Conservation (phyloP, 1,140 invertebrate species). For the Drosophila tristis region DNA sequence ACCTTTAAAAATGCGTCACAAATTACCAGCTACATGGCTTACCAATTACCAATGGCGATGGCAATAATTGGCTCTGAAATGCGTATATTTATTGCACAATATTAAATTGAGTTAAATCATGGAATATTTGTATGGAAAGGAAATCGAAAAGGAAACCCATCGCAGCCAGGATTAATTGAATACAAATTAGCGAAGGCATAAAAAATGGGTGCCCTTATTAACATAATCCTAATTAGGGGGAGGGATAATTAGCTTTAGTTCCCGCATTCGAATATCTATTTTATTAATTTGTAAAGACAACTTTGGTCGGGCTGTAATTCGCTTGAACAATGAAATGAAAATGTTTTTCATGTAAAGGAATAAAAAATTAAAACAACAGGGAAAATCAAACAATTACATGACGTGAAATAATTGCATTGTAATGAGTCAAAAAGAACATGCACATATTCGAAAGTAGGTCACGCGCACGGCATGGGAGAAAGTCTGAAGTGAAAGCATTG, state of each 20-base stretch:
- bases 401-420: slow-evolving; percentile 15
- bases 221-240: slow-evolving; percentile 29
- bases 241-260: background rate
- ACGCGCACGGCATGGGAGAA: too few relatives aligned
- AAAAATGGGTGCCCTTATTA: slow-evolving; percentile 11
- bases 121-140: slow-evolving; percentile 8
- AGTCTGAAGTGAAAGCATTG: too few relatives aligned
- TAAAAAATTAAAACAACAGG: too few relatives aligned
- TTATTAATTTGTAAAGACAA: slow-evolving; percentile 6
- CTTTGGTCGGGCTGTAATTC: background rate
- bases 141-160: slow-evolving; percentile 1
- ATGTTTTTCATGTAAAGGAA: background rate
- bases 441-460: too few relatives aligned
- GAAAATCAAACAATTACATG: background rate
- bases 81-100: slow-evolving; percentile 16
- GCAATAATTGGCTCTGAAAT: slow-evolving; percentile 56
- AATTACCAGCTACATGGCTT: slow-evolving; percentile 50
- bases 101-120: slow-evolving; percentile 34
- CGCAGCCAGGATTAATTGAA: slow-evolving; percentile 36
- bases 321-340: slow-evolving; percentile 8
- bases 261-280: slow-evolving; percentile 10
- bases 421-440: too few relatives aligned
- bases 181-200: slow-evolving; percentile 30
- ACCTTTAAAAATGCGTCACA: slow-evolving; percentile 52
- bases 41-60: slow-evolving; percentile 68